These are phyloP conservation scores for Misgurnus mizolepis DNA, from an alignment of 2,113 vertebrate genomes.

Conservation along the genomic window DNA sequence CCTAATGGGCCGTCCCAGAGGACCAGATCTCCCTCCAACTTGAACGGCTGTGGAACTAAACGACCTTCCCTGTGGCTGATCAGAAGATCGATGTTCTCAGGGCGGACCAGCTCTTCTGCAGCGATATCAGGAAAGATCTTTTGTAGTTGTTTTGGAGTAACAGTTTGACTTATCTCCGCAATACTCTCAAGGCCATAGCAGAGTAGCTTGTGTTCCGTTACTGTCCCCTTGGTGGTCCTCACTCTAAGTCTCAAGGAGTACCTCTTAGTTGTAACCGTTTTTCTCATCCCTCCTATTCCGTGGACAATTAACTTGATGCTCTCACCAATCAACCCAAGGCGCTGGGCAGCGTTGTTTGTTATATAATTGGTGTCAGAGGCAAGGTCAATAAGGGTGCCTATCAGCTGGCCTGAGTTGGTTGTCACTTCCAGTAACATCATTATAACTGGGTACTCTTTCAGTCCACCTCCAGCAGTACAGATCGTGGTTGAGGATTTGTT, in stretches of 20 bases:
- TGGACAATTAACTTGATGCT: constrained; percentile 11
- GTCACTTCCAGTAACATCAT: constrained; percentile 42
- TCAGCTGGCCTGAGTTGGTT: constrained; percentile 30
- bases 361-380: constrained; percentile 46
- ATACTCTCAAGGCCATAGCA: constrained; percentile 34
- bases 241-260: constrained; percentile 18
- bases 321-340: constrained; percentile 26
- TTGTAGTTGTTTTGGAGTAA: constrained; percentile 23
- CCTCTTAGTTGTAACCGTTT: constrained; percentile 1
- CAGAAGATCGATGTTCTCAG: constrained; percentile 27
- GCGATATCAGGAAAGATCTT: constrained; percentile 26
- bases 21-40: constrained; percentile 12
- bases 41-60: constrained; percentile 17
- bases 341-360: constrained; percentile 6
- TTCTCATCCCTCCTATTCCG: constrained; percentile 24
- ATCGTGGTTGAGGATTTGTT: constrained; percentile 5
- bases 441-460: constrained; percentile 28
- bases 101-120: constrained; percentile 17
- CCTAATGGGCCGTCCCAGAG: background rate
- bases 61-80: constrained; percentile 24
- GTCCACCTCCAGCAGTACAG: constrained; percentile 17
- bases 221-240: constrained; percentile 25
- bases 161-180: constrained; percentile 25
- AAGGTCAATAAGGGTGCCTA: constrained; percentile 39
- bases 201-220: constrained; percentile 23